Percentiles rank a stretch among this genome's conserved stretches.
Evolutionary conservation across 1,140 invertebrate species (phyloP).

Genomic region (Neelides sp.): DNA sequence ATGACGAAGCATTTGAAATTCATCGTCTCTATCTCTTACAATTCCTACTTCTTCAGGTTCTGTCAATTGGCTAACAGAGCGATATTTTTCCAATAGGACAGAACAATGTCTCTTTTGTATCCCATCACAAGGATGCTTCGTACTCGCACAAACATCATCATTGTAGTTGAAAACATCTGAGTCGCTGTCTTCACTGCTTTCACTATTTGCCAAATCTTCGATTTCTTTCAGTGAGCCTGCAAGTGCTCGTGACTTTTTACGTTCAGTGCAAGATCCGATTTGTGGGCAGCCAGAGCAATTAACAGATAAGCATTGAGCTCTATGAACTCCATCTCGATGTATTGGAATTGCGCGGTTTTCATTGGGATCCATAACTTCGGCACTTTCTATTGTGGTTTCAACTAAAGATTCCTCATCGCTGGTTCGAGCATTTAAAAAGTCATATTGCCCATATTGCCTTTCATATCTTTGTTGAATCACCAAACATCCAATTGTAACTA

Average conservation of each 20-base stretch:
- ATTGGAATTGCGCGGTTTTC: background rate
- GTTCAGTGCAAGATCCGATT: background rate
- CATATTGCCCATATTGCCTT: constrained; percentile 41
- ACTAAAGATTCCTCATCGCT: background rate
- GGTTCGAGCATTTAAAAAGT: too few relatives aligned
- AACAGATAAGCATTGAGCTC: constrained; percentile 3
- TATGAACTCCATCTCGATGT: background rate
- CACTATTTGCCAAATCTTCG: constrained; percentile 48
- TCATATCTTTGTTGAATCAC: constrained; percentile 60
- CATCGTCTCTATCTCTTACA: constrained; percentile 36
- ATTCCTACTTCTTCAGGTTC: constrained; percentile 40
- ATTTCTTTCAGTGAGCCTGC: constrained; percentile 60
- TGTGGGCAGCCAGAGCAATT: constrained; percentile 8
- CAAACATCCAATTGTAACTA: constrained; percentile 57
- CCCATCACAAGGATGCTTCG: constrained; percentile 27
- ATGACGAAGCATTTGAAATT: constrained; percentile 63
- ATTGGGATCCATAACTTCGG: too few relatives aligned
- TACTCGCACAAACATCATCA: constrained; percentile 38
- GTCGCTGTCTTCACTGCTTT: constrained; percentile 28
- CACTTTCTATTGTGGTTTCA: background rate
- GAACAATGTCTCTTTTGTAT: constrained; percentile 42
- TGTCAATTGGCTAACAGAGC: constrained; percentile 42
- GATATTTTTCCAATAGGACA: constrained; percentile 41
- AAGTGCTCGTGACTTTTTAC: background rate
- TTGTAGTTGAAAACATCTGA: constrained; percentile 19